Evolutionary conservation across 23 tunicate genomes (phyloP), one percentile per base, ranked within the genome.

Genomic region (Trididemnum miniatum): DNA sequence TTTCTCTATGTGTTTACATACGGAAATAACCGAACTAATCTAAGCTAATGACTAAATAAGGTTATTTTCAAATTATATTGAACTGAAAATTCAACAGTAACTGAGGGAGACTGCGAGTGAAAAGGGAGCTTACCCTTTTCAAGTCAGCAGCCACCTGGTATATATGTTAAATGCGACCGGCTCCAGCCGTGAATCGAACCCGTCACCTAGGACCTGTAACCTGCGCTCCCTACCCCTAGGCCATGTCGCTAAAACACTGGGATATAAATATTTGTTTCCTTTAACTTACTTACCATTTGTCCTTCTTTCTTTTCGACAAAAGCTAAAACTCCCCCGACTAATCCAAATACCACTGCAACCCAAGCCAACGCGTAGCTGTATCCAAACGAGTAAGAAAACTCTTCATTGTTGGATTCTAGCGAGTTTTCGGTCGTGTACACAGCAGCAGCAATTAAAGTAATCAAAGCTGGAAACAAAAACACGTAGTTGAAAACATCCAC

Each of bases 311-410:
- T 9, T 49, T 49, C 57, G 18, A 62, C 29, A 26, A 62, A 25
- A 3, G 75, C 7, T 7, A 69, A 28, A 27, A 29, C 26, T 69
- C 75, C 75, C 18, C 27, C 75, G 9, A 34, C 31, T n/a, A 69
- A 5, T 31, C 75, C 75, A 12, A 69, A 34, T 5, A 69, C n/a
- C 9, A 25, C 37, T 18, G n/a, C 75, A 9, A 69, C 37, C 75
- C 75, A 69, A 7, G 75, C 35, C 35, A 69, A 69, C 18, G 39
- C 75, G 38, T 69, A 69, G n/a, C 75, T 69, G 75, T 28, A 69
- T 7, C 75, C 75, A 34, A 28, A 69, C 7, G 29, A 12, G 37
- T 20, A 62, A 15, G 22, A 4, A n/a, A 20, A 25, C 15, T 26
- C 67, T 4, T 62, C 67, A 12, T 15, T 15, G 5, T 15, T 26